Evolutionary conservation across 2,113 vertebrate genomes (phyloP), one percentile per base, ranked within the genome.

Genomic region (Piaya cayana): DNA sequence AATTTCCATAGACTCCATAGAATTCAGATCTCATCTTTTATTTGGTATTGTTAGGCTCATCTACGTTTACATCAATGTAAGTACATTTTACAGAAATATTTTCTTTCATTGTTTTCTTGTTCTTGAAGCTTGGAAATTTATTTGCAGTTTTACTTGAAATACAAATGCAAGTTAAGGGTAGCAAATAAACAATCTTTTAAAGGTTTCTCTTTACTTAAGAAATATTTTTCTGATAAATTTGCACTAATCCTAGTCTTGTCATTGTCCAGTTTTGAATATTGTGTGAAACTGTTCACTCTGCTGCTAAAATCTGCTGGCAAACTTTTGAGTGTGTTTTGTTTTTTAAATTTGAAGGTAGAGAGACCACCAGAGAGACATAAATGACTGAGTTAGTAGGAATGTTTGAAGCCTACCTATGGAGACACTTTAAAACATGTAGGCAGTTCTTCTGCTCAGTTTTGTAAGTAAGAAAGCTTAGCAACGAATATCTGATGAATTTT

Each of bases 51-150:
- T 39, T 75, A 71, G 16, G 52, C 26, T 83, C n/a, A n/a, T n/a
- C n/a, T n/a, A n/a, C n/a, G n/a, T n/a, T n/a, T n/a, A 55, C 9
- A 16, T 45, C 49, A 71, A 8, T 1, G 0, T 37, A 75, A 50
- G 23, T 39, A 15, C 23, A 42, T 53, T 83, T 71, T 47, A 70
- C 11, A 76, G 63, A 77, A 71, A 52, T 30, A n/a, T 34, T 50
- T 62, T 70, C 49, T 70, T 87, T 30, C 5, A 22, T 52, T 70
- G 34, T 82, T 86, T 56, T 56, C n/a, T 78, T 67, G 8, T 82
- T 67, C n/a, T 42, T 89, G 42, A 86, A 62, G 21, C 29, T 62
- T 47, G 32, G 84, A 58, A 86, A 63, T 58, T 23, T 36, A 17
- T 42, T 58, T 42, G 36, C 0, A 1, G 3, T 58, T 86, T 89